Evolutionary conservation across 2,113 vertebrate species (phyloP).

Genomic region (Chamaea fasciata): DNA sequence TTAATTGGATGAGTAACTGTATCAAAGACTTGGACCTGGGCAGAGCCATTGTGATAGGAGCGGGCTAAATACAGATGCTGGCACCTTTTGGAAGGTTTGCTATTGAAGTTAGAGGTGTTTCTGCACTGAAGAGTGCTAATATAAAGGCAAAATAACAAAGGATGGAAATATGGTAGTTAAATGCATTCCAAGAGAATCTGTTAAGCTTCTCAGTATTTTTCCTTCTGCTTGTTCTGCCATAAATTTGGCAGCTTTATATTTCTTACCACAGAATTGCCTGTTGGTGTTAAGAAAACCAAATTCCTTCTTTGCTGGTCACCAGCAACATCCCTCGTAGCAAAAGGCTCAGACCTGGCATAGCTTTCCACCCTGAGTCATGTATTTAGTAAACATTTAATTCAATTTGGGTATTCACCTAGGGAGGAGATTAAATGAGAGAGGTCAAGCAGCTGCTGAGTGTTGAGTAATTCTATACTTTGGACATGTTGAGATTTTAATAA

Average conservation of each 20-base stretch:
- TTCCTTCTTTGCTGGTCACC: background rate
- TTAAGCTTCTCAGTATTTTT: background rate
- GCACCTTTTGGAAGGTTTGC: background rate
- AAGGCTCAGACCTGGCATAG: background rate
- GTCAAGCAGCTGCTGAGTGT: constrained; percentile 67
- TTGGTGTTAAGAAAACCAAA: background rate
- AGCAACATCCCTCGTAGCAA: background rate
- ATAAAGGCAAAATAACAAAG: background rate
- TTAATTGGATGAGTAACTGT: background rate
- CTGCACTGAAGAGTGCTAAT: background rate
- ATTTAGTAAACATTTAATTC: constrained; percentile 64
- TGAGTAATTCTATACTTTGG: constrained; percentile 64
- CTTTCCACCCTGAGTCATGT: background rate
- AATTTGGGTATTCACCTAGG: constrained; percentile 49
- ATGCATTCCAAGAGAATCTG: background rate
- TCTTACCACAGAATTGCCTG: background rate
- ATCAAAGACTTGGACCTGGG: background rate
- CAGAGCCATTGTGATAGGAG: background rate
- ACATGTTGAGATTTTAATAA: constrained; percentile 66
- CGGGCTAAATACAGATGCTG: background rate
- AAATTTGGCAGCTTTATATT: background rate
- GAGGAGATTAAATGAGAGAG: constrained; percentile 46
- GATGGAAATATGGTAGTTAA: background rate
- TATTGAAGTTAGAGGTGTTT: background rate
- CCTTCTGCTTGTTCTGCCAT: background rate